These are phyloP conservation scores for Leuciscus waleckii DNA, from an alignment of 2,797 vertebrate genomes.

Conservation along the genomic window DNA sequence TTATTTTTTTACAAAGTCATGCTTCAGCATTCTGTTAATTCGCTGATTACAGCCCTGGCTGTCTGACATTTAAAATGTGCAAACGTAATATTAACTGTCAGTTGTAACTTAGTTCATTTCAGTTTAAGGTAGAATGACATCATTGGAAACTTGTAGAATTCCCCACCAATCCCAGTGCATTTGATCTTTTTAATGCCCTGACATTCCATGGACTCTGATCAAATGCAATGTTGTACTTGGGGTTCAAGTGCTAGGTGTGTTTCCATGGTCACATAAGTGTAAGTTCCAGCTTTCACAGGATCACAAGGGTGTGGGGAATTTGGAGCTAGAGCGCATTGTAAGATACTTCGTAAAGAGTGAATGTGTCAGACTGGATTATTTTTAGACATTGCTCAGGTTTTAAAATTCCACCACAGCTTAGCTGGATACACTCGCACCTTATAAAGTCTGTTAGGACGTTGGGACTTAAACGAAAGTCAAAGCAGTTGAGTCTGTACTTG, in stretches of 20 bases:
- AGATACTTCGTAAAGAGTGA: conserved; percentile 45
- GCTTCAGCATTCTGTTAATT: neutral
- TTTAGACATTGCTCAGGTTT: conserved; percentile 66
- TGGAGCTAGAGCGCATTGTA: conserved; percentile 30
- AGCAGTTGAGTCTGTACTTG: conserved; percentile 39
- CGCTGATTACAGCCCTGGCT: conserved; percentile 26
- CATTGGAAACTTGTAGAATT: conserved; percentile 63
- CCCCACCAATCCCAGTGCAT: conserved; percentile 59
- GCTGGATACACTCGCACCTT: conserved; percentile 61
- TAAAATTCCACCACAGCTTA: conserved; percentile 60
- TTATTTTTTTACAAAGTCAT: neutral
- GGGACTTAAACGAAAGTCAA: conserved; percentile 50
- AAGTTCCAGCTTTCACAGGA: conserved; percentile 48
- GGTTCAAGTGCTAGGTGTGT: conserved; percentile 28
- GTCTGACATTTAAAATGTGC: conserved; percentile 44
- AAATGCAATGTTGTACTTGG: conserved; percentile 36
- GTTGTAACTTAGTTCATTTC: conserved; percentile 64
- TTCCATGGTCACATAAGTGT: conserved; percentile 52
- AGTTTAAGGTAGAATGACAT: conserved; percentile 58
- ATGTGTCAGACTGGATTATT: conserved; percentile 55
- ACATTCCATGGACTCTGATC: conserved; percentile 24
- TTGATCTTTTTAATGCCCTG: conserved; percentile 49
- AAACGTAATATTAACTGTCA: conserved; percentile 48
- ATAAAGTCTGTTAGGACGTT: conserved; percentile 63
- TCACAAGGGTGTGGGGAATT: conserved; percentile 58